A percentile compares a stretch with the other conserved stretches of the same genome.
These are phyloP conservation scores for Prinia subflava DNA, from an alignment of 2,113 vertebrate genomes.

Conservation along the genomic window DNA sequence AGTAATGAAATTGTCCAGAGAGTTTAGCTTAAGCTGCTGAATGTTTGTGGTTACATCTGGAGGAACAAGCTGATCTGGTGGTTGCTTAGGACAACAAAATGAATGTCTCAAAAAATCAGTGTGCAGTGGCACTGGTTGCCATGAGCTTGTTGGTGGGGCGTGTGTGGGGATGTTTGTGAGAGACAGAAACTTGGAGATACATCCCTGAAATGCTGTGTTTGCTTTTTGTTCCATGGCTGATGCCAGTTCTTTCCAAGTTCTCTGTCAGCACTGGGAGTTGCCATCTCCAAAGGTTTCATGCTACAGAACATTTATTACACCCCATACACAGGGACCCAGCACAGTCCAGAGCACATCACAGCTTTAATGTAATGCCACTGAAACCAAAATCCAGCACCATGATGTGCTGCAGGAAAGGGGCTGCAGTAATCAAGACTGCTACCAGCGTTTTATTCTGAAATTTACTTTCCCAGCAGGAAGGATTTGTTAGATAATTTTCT, in stretches of 20 bases:
- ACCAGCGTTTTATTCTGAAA: background rate
- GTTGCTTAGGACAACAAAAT: conserved; percentile 24
- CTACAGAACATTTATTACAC: background rate
- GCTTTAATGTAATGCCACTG: background rate
- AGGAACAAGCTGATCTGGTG: conserved; percentile 25
- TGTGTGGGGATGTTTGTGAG: background rate
- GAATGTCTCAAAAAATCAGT: background rate
- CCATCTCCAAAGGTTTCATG: background rate
- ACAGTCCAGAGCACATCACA: background rate
- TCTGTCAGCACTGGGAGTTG: background rate
- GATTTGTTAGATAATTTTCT: background rate
- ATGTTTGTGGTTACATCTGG: conserved; percentile 13
- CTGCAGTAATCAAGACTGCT: background rate
- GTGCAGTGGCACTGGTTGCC: background rate
- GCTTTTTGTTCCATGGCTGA: background rate
- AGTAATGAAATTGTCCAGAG: background rate
- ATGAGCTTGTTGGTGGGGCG: background rate
- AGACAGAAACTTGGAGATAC: background rate
- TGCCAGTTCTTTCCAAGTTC: background rate
- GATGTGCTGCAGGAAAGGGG: background rate
- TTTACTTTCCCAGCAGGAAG: background rate
- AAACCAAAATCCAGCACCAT: background rate
- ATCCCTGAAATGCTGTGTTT: background rate
- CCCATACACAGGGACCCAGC: background rate
- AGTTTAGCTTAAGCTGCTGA: background rate